A percentile compares a stretch with the other conserved stretches of the same genome.
phyloP scores from a whole-genome alignment of 2,797 vertebrate genomes.

The Xerus rutilus region DNA sequence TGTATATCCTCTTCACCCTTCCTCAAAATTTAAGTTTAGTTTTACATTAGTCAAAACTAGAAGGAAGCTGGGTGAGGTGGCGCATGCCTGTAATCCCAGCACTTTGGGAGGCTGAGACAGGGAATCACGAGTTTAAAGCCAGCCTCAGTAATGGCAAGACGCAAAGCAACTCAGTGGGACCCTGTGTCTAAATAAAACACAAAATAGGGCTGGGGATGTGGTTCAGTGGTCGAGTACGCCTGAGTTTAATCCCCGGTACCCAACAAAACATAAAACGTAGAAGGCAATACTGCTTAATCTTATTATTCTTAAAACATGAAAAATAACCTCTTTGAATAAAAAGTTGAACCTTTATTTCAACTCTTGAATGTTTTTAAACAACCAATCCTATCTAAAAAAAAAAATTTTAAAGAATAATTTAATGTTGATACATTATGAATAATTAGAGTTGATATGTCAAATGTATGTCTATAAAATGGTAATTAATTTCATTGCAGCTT shows the following conservation, averaged over 20 bases:
- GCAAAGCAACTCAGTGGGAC: too few relatives aligned
- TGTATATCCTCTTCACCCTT: neutral
- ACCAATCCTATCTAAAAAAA: neutral
- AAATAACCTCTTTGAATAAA: neutral
- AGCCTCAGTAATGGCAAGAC: too few relatives aligned
- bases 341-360: conserved; percentile 42
- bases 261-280: too few relatives aligned
- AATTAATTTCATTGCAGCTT: neutral
- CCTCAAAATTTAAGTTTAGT: conserved; percentile 11
- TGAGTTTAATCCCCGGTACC: too few relatives aligned
- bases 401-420: conserved; percentile 17
- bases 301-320: conserved; percentile 5
- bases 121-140: too few relatives aligned
- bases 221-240: too few relatives aligned
- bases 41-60: conserved; percentile 11
- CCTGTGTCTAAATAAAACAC: too few relatives aligned
- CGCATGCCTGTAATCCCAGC: too few relatives aligned
- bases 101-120: too few relatives aligned
- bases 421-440: neutral
- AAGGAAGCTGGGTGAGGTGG: neutral
- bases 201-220: too few relatives aligned
- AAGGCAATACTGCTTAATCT: neutral
- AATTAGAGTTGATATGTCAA: neutral
- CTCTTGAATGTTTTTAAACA: conserved; percentile 50
- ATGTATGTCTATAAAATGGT: neutral